phyloP scores from a whole-genome alignment of 2,113 vertebrate species.

The Sceloporus undulatus region DNA sequence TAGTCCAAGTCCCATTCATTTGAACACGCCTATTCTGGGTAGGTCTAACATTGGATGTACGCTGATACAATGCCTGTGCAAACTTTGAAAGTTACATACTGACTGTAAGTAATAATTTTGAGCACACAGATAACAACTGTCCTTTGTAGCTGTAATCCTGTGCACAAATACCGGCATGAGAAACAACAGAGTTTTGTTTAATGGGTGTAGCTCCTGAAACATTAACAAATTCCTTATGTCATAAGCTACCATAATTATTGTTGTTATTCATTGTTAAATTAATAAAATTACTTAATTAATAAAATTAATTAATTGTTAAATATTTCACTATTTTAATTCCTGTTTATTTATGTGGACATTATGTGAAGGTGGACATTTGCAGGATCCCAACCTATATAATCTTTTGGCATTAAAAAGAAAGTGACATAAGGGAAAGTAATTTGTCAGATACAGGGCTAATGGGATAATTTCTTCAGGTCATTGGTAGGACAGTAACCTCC shows the following conservation, averaged over 20 bases:
- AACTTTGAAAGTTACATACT: background rate
- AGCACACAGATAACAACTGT: background rate
- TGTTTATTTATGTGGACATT: background rate
- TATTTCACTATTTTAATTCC: background rate
- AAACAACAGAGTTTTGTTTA: background rate
- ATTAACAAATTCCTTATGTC: background rate
- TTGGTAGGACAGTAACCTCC: constrained; percentile 81
- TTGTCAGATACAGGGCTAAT: constrained; percentile 75
- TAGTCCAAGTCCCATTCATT: background rate
- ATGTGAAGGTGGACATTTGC: background rate
- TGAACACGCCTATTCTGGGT: background rate
- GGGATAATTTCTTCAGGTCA: constrained; percentile 83
- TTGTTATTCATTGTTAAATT: no score
- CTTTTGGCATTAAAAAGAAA: constrained; percentile 37
- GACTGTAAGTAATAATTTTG: background rate
- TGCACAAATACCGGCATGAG: background rate
- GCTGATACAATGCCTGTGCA: background rate
- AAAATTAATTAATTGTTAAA: no score
- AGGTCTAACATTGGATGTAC: background rate
- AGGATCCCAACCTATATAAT: constrained; percentile 11
- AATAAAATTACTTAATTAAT: no score
- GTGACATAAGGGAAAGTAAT: constrained; percentile 74
- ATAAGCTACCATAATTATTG: background rate
- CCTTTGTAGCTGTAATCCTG: background rate
- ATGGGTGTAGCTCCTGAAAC: background rate